Base-by-base conservation (phyloP, 1,140 invertebrate genomes). In the Brachionus plicatilis region DNA sequence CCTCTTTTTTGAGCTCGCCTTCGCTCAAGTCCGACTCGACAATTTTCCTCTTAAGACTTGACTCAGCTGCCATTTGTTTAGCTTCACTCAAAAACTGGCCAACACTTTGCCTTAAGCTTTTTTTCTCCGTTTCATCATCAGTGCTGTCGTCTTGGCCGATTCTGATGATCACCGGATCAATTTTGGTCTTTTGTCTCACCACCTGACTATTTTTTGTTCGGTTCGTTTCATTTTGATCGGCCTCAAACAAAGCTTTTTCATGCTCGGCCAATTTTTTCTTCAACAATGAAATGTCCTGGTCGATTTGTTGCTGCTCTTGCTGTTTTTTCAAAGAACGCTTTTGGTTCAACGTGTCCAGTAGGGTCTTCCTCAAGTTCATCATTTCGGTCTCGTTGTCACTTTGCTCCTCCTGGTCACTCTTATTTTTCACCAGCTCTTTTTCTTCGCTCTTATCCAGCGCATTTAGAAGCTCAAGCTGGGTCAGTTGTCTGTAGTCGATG, bases 401-500 rank as follows among this genome's bases (percentile, higher is more conserved):
- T 53, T 24, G 20, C 8, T 76, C 72, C 4, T 24, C 33, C 3
- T 76, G 27, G 8, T 27, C 45, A 7, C 45, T 27, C 53, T 80
- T 65, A n/a, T 12, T 8, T 43, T 78, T 43, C 37, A 20, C 75
- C 12, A 68, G 12, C 27, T 41, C 33, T 29, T 78, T 78, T 17
- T 27, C 37, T 20, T 56, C 50, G 41, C 75, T 80, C 45, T 80
- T 53, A 2, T 65, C 76, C 12, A 53, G 41, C 12, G 24, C 2
- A 24, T 80, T 80, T 14, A 60, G 33, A 0, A 80, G 45, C 11
- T 80, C 76, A 41, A 29, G 20, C 20, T 80, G 76, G 45, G 33
- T 60, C 53, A 68, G 24, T 47, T 65, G 79, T 65, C 79, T 27
- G 41, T 82, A 82, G 45, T 82, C 79, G 20, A 82, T 37, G 43